Percentiles rank a stretch among this genome's conserved stretches.
Evolutionary conservation across 2,797 vertebrate genomes (phyloP).

Genomic region (Hybognathus amarus): DNA sequence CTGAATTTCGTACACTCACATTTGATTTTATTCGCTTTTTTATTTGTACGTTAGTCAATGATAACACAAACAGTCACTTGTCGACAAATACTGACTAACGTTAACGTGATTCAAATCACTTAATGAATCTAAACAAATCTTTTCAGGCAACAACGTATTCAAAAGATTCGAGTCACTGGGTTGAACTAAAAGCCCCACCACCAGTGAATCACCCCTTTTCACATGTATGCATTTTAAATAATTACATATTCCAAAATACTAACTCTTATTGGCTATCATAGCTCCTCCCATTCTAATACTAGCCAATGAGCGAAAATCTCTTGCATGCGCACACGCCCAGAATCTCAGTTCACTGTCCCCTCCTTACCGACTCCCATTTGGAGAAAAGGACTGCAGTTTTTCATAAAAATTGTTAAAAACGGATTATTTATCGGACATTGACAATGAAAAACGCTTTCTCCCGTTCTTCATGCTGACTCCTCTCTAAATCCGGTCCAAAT

Average conservation of each 20-base stretch:
- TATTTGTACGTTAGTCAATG: too few species aligned
- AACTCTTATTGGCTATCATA: conserved; percentile 25
- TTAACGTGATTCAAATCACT: neutral
- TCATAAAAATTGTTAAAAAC: neutral
- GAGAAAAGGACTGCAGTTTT: conserved; percentile 36
- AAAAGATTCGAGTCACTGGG: neutral
- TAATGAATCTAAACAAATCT: neutral
- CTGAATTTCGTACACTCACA: neutral
- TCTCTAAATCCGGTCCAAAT: conserved; percentile 14
- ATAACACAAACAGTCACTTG: neutral
- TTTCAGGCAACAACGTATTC: neutral
- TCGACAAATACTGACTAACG: neutral
- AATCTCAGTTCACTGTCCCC: conserved; percentile 49
- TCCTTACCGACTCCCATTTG: conserved; percentile 34
- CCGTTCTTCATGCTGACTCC: conserved; percentile 26
- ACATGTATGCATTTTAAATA: neutral
- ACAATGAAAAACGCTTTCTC: conserved; percentile 17
- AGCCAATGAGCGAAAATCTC: conserved; percentile 11
- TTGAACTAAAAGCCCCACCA: neutral
- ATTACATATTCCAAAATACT: conserved; percentile 37
- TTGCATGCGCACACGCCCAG: conserved; percentile 13
- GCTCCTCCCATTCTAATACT: neutral
- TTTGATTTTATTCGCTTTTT: neutral
- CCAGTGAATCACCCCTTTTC: neutral
- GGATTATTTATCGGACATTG: conserved; percentile 25